Evolutionary conservation across 2,797 vertebrate species (phyloP).

Genomic region (Lithobates pipiens): DNA sequence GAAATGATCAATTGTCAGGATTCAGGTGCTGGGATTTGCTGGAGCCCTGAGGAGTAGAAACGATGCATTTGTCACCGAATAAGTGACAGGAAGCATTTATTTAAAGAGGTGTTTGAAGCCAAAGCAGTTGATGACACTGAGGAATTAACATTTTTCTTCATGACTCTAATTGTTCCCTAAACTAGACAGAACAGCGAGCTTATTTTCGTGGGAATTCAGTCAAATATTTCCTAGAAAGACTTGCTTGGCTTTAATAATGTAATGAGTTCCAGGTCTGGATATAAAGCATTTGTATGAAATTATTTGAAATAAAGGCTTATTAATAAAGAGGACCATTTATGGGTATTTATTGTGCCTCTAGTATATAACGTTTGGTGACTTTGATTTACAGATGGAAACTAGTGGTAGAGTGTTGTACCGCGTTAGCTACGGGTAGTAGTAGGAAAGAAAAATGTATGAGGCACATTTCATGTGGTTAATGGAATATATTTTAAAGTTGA

Average conservation of each 20-base stretch:
- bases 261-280: background rate
- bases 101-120: slow-evolving; percentile 48
- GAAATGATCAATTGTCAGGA: slow-evolving; percentile 47
- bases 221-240: slow-evolving; percentile 13
- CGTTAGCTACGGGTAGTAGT: too few relatives aligned
- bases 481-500: too few relatives aligned
- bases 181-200: background rate
- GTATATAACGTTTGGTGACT: too few relatives aligned
- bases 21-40: slow-evolving; percentile 29
- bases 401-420: too few relatives aligned
- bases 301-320: background rate
- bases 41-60: slow-evolving; percentile 35
- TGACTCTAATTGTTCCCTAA: slow-evolving; percentile 46
- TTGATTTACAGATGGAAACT: too few relatives aligned
- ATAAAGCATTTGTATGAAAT: background rate
- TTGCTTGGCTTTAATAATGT: background rate
- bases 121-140: slow-evolving; percentile 20
- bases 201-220: slow-evolving; percentile 30
- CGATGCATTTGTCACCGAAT: slow-evolving; percentile 35
- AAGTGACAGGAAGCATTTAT: slow-evolving; percentile 46
- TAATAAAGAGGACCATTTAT: too few relatives aligned
- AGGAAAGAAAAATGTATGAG: too few relatives aligned
- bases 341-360: too few relatives aligned
- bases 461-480: too few relatives aligned
- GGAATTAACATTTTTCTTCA: slow-evolving; percentile 43